A percentile compares a stretch with the other conserved stretches of the same genome.
Conservation (phyloP, 2,113 vertebrate genomes). For the Himantopus leucocephalus region DNA sequence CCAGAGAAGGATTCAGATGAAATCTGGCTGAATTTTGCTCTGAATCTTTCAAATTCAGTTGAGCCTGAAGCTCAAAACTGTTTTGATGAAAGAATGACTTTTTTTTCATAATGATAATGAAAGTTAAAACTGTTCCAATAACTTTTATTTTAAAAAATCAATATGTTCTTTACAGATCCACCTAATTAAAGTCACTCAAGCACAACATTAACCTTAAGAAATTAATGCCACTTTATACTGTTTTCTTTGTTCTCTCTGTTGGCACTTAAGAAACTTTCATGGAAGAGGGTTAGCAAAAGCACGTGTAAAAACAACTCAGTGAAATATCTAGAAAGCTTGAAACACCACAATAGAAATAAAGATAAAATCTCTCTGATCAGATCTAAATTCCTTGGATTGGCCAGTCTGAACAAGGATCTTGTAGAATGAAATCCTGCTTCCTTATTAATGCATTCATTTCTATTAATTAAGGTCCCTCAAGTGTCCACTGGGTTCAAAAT, state of each 20-base stretch:
- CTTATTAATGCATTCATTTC: not conserved
- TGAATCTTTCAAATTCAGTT: not conserved
- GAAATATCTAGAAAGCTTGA: not conserved
- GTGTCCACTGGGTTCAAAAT: not conserved
- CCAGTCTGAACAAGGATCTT: not conserved
- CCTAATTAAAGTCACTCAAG: not conserved
- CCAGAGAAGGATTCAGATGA: not conserved
- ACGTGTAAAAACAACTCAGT: not conserved
- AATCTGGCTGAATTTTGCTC: not conserved
- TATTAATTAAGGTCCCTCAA: not conserved
- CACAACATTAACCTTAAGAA: not conserved
- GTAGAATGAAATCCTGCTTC: not conserved
- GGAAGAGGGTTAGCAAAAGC: not conserved
- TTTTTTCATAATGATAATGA: not conserved
- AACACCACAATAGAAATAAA: not conserved
- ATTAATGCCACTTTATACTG: not conserved
- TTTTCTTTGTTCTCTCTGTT: not conserved
- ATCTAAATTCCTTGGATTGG: not conserved
- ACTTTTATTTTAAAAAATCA: not conserved
- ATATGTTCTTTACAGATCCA: not conserved
- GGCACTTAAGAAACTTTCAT: not conserved
- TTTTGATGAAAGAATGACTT: not conserved
- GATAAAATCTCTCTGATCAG: not conserved
- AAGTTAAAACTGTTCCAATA: not conserved
- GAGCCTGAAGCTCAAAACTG: not conserved